Evolutionary conservation across 2,888 invertebrate species (phyloP), one percentile per base, ranked within the genome.

Genomic region (Sarcophaga subvicina): DNA sequence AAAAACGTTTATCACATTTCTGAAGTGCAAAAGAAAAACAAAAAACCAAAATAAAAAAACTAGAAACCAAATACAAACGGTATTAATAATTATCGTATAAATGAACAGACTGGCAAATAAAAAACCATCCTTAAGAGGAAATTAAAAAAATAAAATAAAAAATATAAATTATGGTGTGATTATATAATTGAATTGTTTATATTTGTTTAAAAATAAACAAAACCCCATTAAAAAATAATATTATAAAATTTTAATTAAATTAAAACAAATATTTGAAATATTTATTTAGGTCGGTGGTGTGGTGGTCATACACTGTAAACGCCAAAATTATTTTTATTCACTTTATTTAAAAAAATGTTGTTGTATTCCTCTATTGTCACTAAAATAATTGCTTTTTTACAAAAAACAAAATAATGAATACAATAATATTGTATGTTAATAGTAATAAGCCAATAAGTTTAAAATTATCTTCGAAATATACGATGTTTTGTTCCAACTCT

Each of bases 1-100:
- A 87, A 84, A 83, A 87, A 54, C 84, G 54, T 87, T 84, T 84
- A 87, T 87, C 87, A 79, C 79, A 87, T 84, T 81, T 87, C 78
- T 78, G n/a, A 45, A 75, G 78, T 76, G 75, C 78, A 84, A 81
- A 81, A 78, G 45, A 77, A 70, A 63, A 60, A 14, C 22, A 45
- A 37, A 22, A 54, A 60, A 60, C 8, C 20, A 54, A 66, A 67
- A 75, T 10, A 64, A 22, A 77, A 45, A 59, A 12, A 67, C 59
- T 60, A 20, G 45, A 59, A 59, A 67, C 25, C 54, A 66, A 49
- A 67, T 67, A 72, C 63, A 37, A 63, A 12, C 1, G 12, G 10
- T 27, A 22, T 72, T 63, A 80, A 79, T 84, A 82, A 76, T 82
- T 66, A 80, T 80, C 66, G 75, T 71, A 71, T 67, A 76, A 85